Base-by-base conservation (phyloP, 1,140 invertebrate genomes). In the Drosophila pandora region DNA sequence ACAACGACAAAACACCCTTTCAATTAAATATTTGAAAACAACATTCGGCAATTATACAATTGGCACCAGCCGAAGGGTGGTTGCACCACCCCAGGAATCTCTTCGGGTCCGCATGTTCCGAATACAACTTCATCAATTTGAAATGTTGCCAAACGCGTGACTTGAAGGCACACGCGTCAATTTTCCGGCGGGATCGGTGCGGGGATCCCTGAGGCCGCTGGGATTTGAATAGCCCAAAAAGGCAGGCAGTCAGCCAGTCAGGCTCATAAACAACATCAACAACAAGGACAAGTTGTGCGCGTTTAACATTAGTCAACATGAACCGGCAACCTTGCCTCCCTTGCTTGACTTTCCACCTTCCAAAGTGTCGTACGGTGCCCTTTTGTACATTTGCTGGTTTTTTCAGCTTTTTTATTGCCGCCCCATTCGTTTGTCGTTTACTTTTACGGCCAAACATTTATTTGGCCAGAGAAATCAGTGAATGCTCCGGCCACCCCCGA, bases 31-130 rank as follows among this genome's bases (percentile, higher is more conserved):
- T 84, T 75, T 69, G 72, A 80, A 88, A 90, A 90, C 84, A 88
- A 84, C 88, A 90, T 88, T 88, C 62, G 79, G 88, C 88, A 90
- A 90, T 90, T 90, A 90, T 83, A 84, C 88, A 90, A 88, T 90
- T 90, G 76, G 81, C 87, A 88, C 84, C 76, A 80, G 62, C 47
- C 54, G 41, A 60, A 62, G 78, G 68, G 74, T 75, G 64, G 54
- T 34, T 45, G 30, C 22, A 41, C 41, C 34, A 9, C 13, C 34
- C 48, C 30, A 25, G 13, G 7, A 21, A 9, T 28, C 63, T 22
- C 43, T 47, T 7, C 21, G 17, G 9, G 13, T 43, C 21, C 21
- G n/a, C 12, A 32, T 32, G 21, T 25, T 43, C 73, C 13, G 48
- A 47, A 23, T 57, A 69, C 72, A 82, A 90, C 89, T 90, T 90